Base-by-base conservation (phyloP, 2,888 invertebrate genomes). In the Cataglyphis albicans region DNA sequence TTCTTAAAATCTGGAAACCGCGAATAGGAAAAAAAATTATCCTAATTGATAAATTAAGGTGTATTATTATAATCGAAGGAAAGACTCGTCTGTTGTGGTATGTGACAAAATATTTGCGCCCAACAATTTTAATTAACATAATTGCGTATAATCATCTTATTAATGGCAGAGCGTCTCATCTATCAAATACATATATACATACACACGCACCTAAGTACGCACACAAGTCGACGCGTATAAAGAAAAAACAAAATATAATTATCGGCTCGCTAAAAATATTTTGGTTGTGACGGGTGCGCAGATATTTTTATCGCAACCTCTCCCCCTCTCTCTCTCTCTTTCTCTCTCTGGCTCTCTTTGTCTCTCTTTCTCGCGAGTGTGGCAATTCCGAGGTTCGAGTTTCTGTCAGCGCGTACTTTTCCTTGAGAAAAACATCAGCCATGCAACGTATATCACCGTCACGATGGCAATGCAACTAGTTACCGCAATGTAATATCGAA, bases 221-320 rank as follows among this genome's bases (percentile, higher is more conserved):
- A 64, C 29, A 10, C 35, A 64, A 10, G n/a, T 52, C 55, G 21
- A 2, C 44, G 38, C 6, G 15, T 9, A 29, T 55, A 25, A 70
- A 78, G 21, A 44, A 44, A 35, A 6, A 72, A 59, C 35, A 35
- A 59, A 44, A 44, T 78, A 59, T 72, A 80, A 72, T 72, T 72
- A 80, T 80, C 73, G 44, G 25, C 2, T 72, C 18, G 35, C 78
- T 80, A 72, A 80, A 80, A 80, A 80, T 80, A 80, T 80, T 80
- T 80, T 12, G 78, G 59, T 44, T 59, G 35, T 44, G 52, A 61
- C 32, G 44, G 59, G 72, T 18, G 67, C 9, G 55, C 32, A 35
- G 78, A 80, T 80, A 80, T 80, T 80, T 80, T 80, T 80, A 80
- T 80, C 78, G 7, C 78, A n/a, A 35, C 72, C 57, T 70, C 68